phyloP scores from a whole-genome alignment of 2,797 vertebrate genomes.

The Enteromius argenteus region DNA sequence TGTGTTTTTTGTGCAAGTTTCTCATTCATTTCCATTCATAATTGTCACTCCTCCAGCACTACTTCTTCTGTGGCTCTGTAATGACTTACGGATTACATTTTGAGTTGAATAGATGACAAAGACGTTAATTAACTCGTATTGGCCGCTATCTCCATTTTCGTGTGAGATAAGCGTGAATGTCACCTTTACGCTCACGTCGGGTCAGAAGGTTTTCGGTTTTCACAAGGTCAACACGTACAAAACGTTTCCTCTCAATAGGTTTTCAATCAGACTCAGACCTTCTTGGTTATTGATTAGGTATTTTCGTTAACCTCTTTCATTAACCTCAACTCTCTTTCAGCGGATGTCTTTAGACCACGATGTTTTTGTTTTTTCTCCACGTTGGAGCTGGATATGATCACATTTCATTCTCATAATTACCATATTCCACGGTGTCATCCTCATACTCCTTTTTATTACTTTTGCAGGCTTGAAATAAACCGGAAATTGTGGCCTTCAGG shows the following conservation, averaged over 20 bases:
- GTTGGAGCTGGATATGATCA: neutral
- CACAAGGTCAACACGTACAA: conserved; percentile 11
- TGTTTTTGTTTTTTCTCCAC: neutral
- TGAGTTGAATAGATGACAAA: conserved; percentile 70
- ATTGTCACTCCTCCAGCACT: neutral
- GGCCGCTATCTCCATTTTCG: conserved; percentile 38
- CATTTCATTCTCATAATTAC: conserved; percentile 47
- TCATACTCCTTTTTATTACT: neutral
- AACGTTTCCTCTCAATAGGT: neutral
- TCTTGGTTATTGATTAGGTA: conserved; percentile 9
- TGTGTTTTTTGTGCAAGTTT: conserved; percentile 13
- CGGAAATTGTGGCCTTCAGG: neutral
- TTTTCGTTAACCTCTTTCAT: neutral
- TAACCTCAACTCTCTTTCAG: neutral
- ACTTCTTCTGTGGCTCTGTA: conserved; percentile 60
- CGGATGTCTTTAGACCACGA: neutral
- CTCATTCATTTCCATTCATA: conserved; percentile 27
- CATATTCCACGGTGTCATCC: conserved; percentile 31
- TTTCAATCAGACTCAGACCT: neutral
- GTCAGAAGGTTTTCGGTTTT: conserved; percentile 8
- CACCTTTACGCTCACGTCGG: neutral
- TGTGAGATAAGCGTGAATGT: conserved; percentile 18
- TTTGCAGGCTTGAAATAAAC: neutral
- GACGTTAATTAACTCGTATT: conserved; percentile 72
- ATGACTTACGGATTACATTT: conserved; percentile 74